phyloP scores from a whole-genome alignment of 2,797 vertebrate species.

The Eupleurogrammus muticus region DNA sequence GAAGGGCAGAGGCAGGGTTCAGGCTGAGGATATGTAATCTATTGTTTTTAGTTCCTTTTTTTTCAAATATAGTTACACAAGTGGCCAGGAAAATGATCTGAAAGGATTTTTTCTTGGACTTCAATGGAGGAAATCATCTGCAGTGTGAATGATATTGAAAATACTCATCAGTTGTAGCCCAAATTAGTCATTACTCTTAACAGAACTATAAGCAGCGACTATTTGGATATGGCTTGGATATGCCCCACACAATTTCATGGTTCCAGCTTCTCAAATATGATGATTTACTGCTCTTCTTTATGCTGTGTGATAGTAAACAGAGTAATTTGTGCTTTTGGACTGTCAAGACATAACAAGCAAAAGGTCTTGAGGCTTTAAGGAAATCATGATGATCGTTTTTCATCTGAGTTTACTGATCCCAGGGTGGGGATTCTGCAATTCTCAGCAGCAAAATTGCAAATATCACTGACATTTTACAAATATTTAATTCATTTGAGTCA shows the following conservation, averaged over 20 bases:
- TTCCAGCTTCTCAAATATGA: not conserved
- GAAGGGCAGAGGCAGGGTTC: too few species aligned
- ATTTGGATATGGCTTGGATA: not conserved
- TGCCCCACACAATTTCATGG: not conserved
- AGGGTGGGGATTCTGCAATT: not conserved
- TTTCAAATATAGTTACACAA: too few species aligned
- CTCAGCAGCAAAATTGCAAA: too few species aligned
- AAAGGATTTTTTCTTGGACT: too few species aligned
- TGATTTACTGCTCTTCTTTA: not conserved
- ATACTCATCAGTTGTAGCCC: not conserved
- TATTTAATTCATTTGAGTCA: not conserved
- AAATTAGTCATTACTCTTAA: not conserved
- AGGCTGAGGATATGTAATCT: too few species aligned
- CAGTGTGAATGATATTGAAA: not conserved
- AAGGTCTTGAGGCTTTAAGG: not conserved
- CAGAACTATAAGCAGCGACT: not conserved
- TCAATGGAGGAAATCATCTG: not conserved
- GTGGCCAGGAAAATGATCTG: too few species aligned
- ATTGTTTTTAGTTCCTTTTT: too few species aligned
- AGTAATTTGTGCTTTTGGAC: not conserved
- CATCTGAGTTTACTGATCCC: too few species aligned
- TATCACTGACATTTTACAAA: conserved; percentile 4
- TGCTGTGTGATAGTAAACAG: not conserved
- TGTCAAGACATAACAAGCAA: not conserved
- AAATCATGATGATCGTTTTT: not conserved